A percentile compares a stretch with the other conserved stretches of the same genome.
phyloP scores from a whole-genome alignment of 2,888 invertebrate genomes.

The Patella depressa region DNA sequence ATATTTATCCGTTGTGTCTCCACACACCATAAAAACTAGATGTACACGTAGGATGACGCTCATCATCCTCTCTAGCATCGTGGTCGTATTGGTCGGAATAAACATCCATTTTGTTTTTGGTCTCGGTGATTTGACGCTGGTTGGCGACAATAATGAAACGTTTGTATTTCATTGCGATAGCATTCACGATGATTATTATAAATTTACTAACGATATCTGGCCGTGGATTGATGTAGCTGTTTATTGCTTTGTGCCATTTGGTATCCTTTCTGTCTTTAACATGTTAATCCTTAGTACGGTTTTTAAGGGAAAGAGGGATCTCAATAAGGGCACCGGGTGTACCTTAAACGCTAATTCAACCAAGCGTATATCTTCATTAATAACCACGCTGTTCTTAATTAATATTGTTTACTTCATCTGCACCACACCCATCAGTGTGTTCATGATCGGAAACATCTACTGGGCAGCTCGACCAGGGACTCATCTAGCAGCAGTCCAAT shows the following conservation, averaged over 20 bases:
- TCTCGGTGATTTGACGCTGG: neutral
- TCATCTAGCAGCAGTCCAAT: no score
- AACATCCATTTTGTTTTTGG: constrained; percentile 4
- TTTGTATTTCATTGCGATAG: neutral
- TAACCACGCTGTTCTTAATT: no score
- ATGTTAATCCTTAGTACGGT: no score
- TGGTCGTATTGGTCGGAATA: neutral
- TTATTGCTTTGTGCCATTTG: constrained; percentile 13
- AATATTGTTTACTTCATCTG: no score
- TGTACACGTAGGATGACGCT: constrained; percentile 1
- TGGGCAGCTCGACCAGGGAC: neutral
- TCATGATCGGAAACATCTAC: neutral
- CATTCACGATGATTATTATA: constrained; percentile 6
- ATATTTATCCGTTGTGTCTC: constrained; percentile 7
- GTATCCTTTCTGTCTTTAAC: constrained; percentile 11
- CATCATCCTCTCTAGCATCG: neutral
- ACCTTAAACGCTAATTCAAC: no score
- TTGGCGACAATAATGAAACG: neutral
- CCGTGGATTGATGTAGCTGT: constrained; percentile 2
- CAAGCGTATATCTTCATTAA: no score
- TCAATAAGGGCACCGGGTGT: neutral
- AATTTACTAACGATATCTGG: constrained; percentile 11
- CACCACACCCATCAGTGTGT: no score
- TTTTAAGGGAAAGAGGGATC: neutral
- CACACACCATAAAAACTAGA: constrained; percentile 1